Evolutionary conservation across 2,113 vertebrate species (phyloP), one percentile per base, ranked within the genome.

Genomic region (Oncorhynchus tshawytscha): DNA sequence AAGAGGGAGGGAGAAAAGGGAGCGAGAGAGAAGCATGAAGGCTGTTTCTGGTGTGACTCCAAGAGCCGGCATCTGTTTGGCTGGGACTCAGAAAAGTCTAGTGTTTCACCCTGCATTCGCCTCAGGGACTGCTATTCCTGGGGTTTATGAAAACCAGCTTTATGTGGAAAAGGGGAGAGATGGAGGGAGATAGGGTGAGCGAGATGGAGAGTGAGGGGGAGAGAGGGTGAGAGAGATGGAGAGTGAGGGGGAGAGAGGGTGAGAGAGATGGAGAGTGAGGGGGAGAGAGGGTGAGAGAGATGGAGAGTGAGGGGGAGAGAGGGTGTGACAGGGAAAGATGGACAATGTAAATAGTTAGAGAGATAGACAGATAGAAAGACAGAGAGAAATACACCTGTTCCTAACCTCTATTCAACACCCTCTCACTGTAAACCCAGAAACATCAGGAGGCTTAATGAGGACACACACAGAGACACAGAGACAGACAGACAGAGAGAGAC

Each of bases 121-220:
- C 92, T 90, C 86, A 87, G 92, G 82, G 91, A 93, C 91, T 88
- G 89, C 91, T 93, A 93, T 92, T 94, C 92, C 90, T 92, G 83
- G 82, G 88, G 87, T 91, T 93, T 92, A 94, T 94, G 92, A 94
- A 93, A 93, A 93, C 93, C 93, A 94, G 92, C 92, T 94, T 94
- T 92, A 93, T 93, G 93, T 94, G 92, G 92, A 93, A 94, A 94
- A 92, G 87, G 80, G 78, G 87, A 90, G 87, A 18, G 51, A 92
- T 78, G 80, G 86, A 69, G 64, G 70, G 70, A 59, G 16, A 54
- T 16, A 54, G 49, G 16, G 13, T 13, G 49, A 16, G 83, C 86
- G 86, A 87, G 86, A 80, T 83, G 86, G 78, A 88, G 84, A 86
- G 86, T 89, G 88, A 81, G 85, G 75, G 74, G 75, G 71, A 85